Conservation (phyloP, 2,888 invertebrate genomes). For the Mesochorus sp. region DNA sequence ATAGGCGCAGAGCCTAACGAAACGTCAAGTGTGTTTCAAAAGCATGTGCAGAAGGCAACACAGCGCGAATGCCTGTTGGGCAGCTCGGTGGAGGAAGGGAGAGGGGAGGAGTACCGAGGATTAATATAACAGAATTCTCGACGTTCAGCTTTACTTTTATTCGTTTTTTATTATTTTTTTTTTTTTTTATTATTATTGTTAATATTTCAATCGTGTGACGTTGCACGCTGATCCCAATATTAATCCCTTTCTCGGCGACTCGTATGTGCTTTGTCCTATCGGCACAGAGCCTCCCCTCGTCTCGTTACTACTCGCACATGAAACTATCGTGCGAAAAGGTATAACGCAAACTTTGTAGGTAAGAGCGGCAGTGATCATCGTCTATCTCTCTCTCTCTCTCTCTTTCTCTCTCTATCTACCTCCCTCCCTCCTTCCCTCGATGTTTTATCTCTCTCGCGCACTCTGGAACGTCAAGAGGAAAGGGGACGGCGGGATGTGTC, state of each 20-base stretch:
- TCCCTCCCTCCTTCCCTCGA: no score
- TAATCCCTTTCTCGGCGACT: constrained; percentile 6
- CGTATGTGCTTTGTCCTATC: neutral
- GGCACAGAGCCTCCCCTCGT: constrained; percentile 5
- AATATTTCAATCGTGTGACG: constrained; percentile 56
- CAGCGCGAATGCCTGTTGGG: constrained; percentile 33
- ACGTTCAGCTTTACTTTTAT: constrained; percentile 19
- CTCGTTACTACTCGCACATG: constrained; percentile 11
- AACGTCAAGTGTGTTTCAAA: constrained; percentile 66
- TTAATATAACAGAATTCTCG: no score
- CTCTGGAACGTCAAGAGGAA: constrained; percentile 22
- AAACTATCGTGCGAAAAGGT: constrained; percentile 49
- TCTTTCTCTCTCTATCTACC: no score
- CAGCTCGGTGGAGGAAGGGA: neutral
- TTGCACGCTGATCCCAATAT: constrained; percentile 36
- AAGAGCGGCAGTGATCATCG: constrained; percentile 20
- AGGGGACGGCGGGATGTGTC: constrained; percentile 71
- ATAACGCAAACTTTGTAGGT: constrained; percentile 52
- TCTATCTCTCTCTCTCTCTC: no score
- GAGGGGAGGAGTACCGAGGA: neutral
- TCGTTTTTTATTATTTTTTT: no score
- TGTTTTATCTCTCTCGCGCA: no score
- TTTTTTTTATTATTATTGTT: no score
- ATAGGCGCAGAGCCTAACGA: constrained; percentile 66
- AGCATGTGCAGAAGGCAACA: constrained; percentile 48